phyloP scores from a whole-genome alignment of 2,797 vertebrate species.

The Columba guinea region DNA sequence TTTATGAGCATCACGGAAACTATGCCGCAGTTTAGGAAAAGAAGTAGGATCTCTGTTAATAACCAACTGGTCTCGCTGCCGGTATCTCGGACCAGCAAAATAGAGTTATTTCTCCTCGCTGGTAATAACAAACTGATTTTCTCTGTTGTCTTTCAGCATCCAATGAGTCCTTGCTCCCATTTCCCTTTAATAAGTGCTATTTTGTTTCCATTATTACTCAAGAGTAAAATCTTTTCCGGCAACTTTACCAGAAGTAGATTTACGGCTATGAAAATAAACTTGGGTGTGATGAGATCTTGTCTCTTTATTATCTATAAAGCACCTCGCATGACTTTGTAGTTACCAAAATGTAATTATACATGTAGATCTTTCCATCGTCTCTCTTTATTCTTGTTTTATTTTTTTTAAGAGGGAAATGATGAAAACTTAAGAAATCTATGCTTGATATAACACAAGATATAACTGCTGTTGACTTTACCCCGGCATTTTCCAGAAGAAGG shows the following conservation, averaged over 20 bases:
- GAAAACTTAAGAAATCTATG: background rate
- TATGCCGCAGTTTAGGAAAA: background rate
- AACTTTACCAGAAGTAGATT: conserved; percentile 48
- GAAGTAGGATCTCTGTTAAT: background rate
- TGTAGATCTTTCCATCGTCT: background rate
- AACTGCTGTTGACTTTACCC: background rate
- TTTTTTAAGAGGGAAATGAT: background rate
- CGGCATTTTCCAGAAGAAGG: background rate
- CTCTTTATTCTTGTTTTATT: background rate
- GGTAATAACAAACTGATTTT: conserved; percentile 8
- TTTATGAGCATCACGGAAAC: background rate
- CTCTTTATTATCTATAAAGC: conserved; percentile 41
- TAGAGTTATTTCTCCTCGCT: background rate
- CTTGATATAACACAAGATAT: background rate
- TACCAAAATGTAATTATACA: conserved; percentile 39
- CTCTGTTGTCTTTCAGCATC: background rate
- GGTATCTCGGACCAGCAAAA: background rate
- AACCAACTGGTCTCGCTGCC: background rate
- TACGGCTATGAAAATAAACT: conserved; percentile 44
- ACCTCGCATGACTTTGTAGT: background rate
- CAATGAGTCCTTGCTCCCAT: background rate
- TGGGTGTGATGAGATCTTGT: conserved; percentile 59
- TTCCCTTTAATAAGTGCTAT: conserved; percentile 17
- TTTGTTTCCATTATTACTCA: conserved; percentile 54
- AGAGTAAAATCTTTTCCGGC: conserved; percentile 41